Evolutionary conservation across 2,888 invertebrate genomes (phyloP).

Genomic region (Phytoseiulus persimilis): DNA sequence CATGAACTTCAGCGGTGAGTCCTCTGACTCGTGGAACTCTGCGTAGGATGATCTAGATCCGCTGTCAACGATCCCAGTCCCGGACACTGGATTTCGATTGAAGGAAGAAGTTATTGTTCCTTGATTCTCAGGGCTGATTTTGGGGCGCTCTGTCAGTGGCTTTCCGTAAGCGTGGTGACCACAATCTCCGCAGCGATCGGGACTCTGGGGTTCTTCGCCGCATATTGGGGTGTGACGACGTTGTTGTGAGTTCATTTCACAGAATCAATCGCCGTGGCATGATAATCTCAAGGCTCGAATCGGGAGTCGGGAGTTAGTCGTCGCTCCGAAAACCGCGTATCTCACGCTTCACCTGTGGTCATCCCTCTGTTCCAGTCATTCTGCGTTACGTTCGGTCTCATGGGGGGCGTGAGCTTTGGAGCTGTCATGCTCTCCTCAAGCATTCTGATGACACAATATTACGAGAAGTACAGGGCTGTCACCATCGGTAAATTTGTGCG

Average conservation of each 20-base stretch:
- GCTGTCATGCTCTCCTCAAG: neutral
- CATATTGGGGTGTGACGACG: neutral
- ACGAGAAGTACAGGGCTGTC: constrained; percentile 6
- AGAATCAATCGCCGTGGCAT: neutral
- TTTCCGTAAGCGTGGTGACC: neutral
- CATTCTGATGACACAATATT: constrained; percentile 19
- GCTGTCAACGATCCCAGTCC: no score
- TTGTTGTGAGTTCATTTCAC: neutral
- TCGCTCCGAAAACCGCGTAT: no score
- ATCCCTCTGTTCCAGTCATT: neutral
- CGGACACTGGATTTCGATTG: no score
- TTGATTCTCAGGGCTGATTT: neutral
- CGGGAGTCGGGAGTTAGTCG: no score
- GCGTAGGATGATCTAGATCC: neutral
- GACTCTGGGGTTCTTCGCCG: constrained; percentile 1
- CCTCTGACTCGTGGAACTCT: no score
- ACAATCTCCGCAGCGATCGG: neutral
- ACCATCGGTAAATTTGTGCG: neutral
- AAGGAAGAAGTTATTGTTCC: no score
- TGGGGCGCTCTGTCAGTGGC: neutral
- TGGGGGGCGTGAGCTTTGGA: constrained; percentile 22
- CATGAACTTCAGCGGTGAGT: constrained; percentile 8
- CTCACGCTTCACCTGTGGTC: no score
- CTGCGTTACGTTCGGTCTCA: neutral
- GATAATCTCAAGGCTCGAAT: no score